phyloP scores from a whole-genome alignment of 2,888 invertebrate genomes.

The Drosophila sordidula region DNA sequence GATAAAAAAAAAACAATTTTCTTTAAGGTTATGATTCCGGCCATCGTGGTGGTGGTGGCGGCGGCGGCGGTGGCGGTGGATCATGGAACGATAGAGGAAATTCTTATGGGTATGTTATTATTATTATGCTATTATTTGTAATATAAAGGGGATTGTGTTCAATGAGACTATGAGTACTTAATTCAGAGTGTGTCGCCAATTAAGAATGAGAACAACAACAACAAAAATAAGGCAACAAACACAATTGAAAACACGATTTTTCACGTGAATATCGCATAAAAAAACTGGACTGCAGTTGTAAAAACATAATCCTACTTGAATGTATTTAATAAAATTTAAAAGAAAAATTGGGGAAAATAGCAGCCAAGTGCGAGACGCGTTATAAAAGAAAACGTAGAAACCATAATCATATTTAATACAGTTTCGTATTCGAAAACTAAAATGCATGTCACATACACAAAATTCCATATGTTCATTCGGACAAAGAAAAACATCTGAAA shows the following conservation, averaged over 20 bases:
- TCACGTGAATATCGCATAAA: not conserved
- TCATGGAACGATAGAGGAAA: slow-evolving; percentile 77
- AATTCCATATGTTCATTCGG: not conserved
- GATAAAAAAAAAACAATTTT: slow-evolving; percentile 22
- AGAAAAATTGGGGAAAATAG: not conserved
- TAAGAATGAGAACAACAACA: slow-evolving; percentile 8
- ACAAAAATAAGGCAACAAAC: slow-evolving; percentile 3
- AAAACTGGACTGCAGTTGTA: not conserved
- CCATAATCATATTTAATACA: no score
- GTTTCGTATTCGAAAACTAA: not conserved
- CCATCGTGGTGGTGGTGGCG: slow-evolving; percentile 70
- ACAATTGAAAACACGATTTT: not conserved
- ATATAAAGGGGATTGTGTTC: slow-evolving; percentile 23
- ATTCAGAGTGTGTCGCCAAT: slow-evolving; percentile 36
- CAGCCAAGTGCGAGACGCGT: not conserved
- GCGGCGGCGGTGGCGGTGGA: slow-evolving; percentile 75
- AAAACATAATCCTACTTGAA: not conserved
- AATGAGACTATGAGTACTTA: slow-evolving; percentile 25
- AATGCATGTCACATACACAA: slow-evolving; percentile 1
- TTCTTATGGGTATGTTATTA: slow-evolving; percentile 83
- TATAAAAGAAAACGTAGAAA: no score
- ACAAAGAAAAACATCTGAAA: not conserved
- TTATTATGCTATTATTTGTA: slow-evolving; percentile 19
- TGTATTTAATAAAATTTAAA: not conserved
- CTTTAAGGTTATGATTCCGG: slow-evolving; percentile 82